phyloP scores from a whole-genome alignment of 1,140 invertebrate genomes.

The Drosophila lacertosa region DNA sequence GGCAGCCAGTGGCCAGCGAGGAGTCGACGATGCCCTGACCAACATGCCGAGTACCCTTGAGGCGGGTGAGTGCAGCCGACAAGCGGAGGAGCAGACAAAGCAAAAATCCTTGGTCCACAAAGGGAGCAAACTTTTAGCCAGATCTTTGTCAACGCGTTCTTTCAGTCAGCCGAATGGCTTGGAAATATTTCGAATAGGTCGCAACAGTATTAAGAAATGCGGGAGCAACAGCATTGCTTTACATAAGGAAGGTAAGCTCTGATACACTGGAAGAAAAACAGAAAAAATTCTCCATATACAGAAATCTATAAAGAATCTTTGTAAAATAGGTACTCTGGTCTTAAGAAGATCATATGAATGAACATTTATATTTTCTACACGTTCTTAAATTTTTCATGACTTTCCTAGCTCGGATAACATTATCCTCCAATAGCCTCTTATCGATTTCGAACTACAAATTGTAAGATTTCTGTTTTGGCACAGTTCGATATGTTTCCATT shows the following conservation, averaged over 20 bases:
- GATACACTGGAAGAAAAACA: no score
- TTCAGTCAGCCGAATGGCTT: slow-evolving; percentile 90
- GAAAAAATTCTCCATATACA: no score
- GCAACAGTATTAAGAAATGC: slow-evolving; percentile 64
- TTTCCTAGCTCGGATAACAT: no score
- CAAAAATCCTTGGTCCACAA: slow-evolving; percentile 45
- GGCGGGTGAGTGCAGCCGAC: slow-evolving; percentile 62
- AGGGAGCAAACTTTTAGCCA: slow-evolving; percentile 71
- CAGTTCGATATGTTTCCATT: neutral
- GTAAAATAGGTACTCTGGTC: no score
- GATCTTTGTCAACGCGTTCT: slow-evolving; percentile 87
- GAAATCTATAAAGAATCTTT: no score
- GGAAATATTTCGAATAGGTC: slow-evolving; percentile 83
- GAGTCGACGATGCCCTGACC: neutral
- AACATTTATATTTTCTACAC: no score
- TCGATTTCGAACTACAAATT: no score
- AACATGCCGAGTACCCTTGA: slow-evolving; percentile 14
- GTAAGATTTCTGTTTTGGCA: no score
- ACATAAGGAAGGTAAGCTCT: slow-evolving; percentile 71
- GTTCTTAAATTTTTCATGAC: no score
- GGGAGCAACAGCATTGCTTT: slow-evolving; percentile 76
- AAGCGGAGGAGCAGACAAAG: slow-evolving; percentile 27
- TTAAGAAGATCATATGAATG: no score
- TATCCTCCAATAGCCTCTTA: no score
- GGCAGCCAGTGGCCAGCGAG: slow-evolving; percentile 2